Conservation (phyloP, 1,140 invertebrate genomes). For the Ceratina calcarata region DNA sequence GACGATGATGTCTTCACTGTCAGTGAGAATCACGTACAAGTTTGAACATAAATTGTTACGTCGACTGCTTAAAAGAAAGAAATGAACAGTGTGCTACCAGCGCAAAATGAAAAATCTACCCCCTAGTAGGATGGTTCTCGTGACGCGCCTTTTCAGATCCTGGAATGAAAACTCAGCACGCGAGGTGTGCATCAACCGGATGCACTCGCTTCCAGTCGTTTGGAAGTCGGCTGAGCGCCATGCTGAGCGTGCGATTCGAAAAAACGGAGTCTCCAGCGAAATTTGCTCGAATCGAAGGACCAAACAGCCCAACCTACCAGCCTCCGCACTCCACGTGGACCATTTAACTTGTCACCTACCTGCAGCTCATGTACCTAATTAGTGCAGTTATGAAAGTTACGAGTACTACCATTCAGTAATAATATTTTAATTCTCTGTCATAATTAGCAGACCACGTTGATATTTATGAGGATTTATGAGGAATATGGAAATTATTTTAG, state of each 20-base stretch:
- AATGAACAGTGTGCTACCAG: neutral
- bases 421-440: too few relatives aligned
- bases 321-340: neutral
- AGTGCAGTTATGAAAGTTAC: too few relatives aligned
- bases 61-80: neutral
- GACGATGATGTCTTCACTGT: too few relatives aligned
- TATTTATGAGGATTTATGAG: too few relatives aligned
- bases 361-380: too few relatives aligned
- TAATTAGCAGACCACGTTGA: too few relatives aligned
- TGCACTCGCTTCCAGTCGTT: conserved; percentile 1
- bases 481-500: too few relatives aligned
- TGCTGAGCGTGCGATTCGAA: neutral
- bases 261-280: neutral
- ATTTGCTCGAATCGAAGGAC: neutral
- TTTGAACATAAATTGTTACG: neutral
- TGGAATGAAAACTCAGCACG: neutral
- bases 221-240: neutral
- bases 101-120: neutral
- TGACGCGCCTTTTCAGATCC: neutral
- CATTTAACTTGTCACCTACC: neutral
- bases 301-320: neutral
- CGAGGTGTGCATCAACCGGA: neutral
- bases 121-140: neutral
- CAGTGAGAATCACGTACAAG: neutral
- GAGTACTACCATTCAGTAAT: too few relatives aligned